Evolutionary conservation across 2,888 invertebrate genomes (phyloP), one percentile per base, ranked within the genome.

Genomic region (Xylocampa areola): DNA sequence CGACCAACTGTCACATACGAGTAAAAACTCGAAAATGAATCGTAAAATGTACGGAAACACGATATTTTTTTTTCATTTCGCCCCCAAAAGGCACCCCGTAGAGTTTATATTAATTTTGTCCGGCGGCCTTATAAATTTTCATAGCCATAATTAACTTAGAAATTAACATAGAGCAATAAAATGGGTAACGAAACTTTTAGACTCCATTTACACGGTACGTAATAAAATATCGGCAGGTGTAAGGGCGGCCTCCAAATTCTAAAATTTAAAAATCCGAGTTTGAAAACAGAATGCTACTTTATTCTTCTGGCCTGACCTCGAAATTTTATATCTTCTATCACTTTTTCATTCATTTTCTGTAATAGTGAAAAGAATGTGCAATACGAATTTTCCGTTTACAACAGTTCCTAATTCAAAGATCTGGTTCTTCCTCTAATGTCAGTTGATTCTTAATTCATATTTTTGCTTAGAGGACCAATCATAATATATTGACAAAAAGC

Each of bases 161-260:
- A 93, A 94, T 94, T 94, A 93, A 92, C 94, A 93, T 93, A 92
- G 88, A 83, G 87, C 85, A 84, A 92, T 93, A 93, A 93, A 94
- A 86, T 87, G 82, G 79, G 85, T 88, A 92, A 94, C 92, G 89
- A 91, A 92, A 92, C 89, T 92, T 90, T 92, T 92, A 89, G 90
- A 89, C 85, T 87, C 81, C 87, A 82, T 88, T 88, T 89, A 90
- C 89, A 89, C 85, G 85, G 84, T 81, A 80, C 79, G 86, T 79
- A 82, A 87, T 91, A 89, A 89, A 89, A 80, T 76, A 66, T 73
- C 68, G 89, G 89, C 93, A 92, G 93, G 92, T 92, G 92, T 74
- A 76, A 47, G 75, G 14, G 39, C 19, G 36, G 25, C 37, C 58
- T 71, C 30, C 41, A 44, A 59, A 57, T 68, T 60, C 14, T 27